Evolutionary conservation across 1,140 invertebrate species (phyloP).

Genomic region (Nasonia vitripennis): DNA sequence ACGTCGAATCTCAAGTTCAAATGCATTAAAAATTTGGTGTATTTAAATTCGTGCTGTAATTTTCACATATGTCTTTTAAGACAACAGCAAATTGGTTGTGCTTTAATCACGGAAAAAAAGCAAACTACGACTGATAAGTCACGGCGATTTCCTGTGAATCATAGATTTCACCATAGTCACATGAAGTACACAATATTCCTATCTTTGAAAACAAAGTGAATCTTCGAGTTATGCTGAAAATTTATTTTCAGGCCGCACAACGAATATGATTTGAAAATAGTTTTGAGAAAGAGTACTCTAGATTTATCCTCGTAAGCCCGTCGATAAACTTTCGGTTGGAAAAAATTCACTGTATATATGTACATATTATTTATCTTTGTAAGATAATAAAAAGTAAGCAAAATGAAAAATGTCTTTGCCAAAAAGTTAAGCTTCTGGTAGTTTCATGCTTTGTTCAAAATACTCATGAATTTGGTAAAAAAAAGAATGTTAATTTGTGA

Average conservation of each 20-base stretch:
- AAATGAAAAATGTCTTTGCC: neutral
- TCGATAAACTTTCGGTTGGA: conserved; percentile 6
- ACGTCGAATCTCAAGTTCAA: neutral
- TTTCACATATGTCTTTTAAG: neutral
- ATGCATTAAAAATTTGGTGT: neutral
- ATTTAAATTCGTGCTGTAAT: neutral
- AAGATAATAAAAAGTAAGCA: neutral
- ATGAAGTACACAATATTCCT: neutral
- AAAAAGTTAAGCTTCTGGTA: neutral
- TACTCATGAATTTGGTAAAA: neutral
- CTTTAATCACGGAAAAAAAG: neutral
- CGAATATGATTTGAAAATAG: neutral
- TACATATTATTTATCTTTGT: conserved; percentile 17
- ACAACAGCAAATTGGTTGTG: neutral
- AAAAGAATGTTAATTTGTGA: neutral
- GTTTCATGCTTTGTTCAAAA: neutral
- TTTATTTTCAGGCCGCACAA: neutral
- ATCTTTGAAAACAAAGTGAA: neutral
- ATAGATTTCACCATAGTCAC: neutral
- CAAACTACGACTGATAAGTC: neutral
- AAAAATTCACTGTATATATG: conserved; percentile 30
- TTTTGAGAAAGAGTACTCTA: neutral
- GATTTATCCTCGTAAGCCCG: neutral
- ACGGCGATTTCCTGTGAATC: neutral
- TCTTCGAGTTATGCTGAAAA: neutral